phyloP scores from a whole-genome alignment of 2,113 vertebrate species.

The Terrapene triunguis region DNA sequence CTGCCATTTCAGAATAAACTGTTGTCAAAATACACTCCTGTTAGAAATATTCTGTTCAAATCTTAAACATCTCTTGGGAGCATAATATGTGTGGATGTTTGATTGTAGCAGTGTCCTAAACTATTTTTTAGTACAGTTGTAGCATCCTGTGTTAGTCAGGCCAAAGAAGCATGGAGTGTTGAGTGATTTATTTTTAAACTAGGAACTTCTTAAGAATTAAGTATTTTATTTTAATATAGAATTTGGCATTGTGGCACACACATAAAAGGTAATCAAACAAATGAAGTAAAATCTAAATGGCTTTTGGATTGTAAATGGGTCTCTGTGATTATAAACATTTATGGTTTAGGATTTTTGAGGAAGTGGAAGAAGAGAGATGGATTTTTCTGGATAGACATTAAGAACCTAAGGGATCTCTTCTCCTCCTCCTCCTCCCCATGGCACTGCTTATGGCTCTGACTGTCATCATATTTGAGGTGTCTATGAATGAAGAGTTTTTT shows the following conservation, averaged over 20 bases:
- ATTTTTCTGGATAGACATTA: background rate
- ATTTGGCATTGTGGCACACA: background rate
- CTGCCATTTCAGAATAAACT: constrained; percentile 21
- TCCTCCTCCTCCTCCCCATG: too few relatives aligned
- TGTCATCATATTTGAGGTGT: background rate
- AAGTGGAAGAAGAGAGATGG: background rate
- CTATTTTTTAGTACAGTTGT: background rate
- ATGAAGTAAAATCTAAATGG: background rate
- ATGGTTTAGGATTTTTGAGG: background rate
- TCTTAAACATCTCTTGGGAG: background rate
- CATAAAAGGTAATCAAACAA: background rate
- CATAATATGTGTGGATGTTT: background rate
- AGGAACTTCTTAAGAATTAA: background rate
- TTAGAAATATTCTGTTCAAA: too few relatives aligned
- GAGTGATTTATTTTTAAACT: background rate
- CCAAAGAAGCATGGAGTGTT: background rate
- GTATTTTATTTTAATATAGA: background rate
- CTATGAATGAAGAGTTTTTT: background rate
- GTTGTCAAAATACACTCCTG: background rate
- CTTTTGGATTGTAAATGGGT: background rate
- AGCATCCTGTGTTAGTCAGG: background rate
- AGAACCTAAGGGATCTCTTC: background rate
- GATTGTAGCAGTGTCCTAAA: fast-evolving
- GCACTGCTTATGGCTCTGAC: background rate
- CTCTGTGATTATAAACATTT: background rate